Evolutionary conservation across 2,797 vertebrate species (phyloP).

Genomic region (Rhinella marina): DNA sequence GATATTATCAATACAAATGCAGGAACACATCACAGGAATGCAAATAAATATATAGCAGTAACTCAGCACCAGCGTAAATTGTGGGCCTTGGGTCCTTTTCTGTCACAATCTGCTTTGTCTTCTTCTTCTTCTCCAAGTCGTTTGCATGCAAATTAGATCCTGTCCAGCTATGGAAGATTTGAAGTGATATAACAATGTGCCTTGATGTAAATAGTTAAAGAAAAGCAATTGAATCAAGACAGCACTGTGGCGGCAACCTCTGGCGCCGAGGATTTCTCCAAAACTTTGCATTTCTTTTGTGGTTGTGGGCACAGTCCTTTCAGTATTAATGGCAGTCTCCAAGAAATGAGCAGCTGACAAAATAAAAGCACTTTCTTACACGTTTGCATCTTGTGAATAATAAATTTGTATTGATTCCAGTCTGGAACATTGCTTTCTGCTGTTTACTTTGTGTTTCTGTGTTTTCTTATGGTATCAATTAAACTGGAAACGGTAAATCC

Average conservation of each 20-base stretch:
- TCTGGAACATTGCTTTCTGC: conserved; percentile 19
- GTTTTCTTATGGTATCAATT: conserved; percentile 1
- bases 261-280: conserved; percentile 11
- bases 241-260: neutral
- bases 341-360: neutral
- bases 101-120: conserved; percentile 35
- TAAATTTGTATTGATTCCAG: conserved; percentile 21
- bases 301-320: neutral
- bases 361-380: conserved; percentile 12
- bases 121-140: neutral
- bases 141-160: conserved; percentile 33
- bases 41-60: conserved; percentile 40
- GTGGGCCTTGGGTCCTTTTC: conserved; percentile 27
- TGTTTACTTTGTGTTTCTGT: neutral
- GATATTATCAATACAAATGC: conserved; percentile 25
- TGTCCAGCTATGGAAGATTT: neutral
- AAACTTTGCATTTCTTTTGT: conserved; percentile 25
- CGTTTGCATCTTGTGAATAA: conserved; percentile 35
- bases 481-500: neutral
- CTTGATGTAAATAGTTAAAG: conserved; percentile 48
- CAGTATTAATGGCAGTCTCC: conserved; percentile 12
- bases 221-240: conserved; percentile 12
- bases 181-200: conserved; percentile 1
- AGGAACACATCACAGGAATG: conserved; percentile 41
- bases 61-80: neutral